These are phyloP conservation scores for Calliopsis andreniformis DNA, from an alignment of 1,140 invertebrate genomes.

Conservation along the genomic window DNA sequence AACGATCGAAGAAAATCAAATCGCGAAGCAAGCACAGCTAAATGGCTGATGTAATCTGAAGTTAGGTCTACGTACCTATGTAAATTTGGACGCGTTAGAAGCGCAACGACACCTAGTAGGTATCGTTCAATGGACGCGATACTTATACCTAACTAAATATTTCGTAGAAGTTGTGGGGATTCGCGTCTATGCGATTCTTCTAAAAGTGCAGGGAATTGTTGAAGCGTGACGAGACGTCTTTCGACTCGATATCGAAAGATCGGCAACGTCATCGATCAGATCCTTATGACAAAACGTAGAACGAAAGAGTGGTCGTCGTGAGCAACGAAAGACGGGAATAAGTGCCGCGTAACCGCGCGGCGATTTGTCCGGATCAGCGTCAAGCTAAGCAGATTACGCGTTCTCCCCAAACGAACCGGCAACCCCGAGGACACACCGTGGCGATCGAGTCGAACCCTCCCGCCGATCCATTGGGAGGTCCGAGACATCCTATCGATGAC, in stretches of 20 bases:
- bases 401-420: constrained; percentile 68
- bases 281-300: constrained; percentile 37
- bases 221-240: constrained; percentile 9
- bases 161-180: no score
- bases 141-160: no score
- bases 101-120: no score
- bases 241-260: constrained; percentile 30
- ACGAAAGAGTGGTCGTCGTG: constrained; percentile 26
- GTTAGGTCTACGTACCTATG: no score
- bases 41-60: background rate
- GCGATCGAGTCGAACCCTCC: constrained; percentile 37
- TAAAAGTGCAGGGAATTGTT: background rate
- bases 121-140: no score
- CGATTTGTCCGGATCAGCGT: constrained; percentile 81
- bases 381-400: constrained; percentile 79
- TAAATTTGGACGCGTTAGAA: constrained; percentile 5
- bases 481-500: constrained; percentile 42
- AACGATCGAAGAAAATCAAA: background rate
- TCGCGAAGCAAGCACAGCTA: background rate
- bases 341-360: constrained; percentile 78
- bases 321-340: constrained; percentile 67
- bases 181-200: no score
- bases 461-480: constrained; percentile 61
- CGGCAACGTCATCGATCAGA: constrained; percentile 56
- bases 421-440: constrained; percentile 61